phyloP scores from a whole-genome alignment of 2,113 vertebrate genomes.

The Bothrops jararaca region DNA sequence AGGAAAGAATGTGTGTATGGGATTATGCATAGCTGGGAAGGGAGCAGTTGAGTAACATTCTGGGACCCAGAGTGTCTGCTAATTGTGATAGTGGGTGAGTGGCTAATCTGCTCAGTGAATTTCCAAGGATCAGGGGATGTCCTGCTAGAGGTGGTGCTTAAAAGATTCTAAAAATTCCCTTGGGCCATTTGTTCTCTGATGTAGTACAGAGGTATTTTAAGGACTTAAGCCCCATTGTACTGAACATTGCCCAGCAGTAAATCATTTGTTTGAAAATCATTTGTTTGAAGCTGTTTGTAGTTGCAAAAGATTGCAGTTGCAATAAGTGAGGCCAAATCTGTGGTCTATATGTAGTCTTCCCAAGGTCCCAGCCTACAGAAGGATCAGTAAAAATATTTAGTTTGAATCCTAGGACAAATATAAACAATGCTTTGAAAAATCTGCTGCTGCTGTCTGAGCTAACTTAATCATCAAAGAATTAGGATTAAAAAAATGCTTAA shows the following conservation, averaged over 20 bases:
- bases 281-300: not conserved
- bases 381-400: not conserved
- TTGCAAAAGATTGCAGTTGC: not conserved
- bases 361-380: not conserved
- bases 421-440: not conserved
- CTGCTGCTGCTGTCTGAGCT: not conserved
- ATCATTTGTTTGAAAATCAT: not conserved
- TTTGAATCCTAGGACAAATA: slow-evolving; percentile 14
- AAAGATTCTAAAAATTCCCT: slow-evolving; percentile 20
- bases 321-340: not conserved
- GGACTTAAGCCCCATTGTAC: not conserved
- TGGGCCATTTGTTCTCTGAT: not conserved
- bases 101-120: slow-evolving; percentile 16
- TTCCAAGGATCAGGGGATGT: not conserved
- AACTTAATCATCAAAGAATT: slow-evolving; percentile 1
- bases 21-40: not conserved
- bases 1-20: not conserved
- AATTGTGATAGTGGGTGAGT: slow-evolving; percentile 4
- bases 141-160: not conserved
- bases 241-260: not conserved
- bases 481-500: not conserved
- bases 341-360: not conserved
- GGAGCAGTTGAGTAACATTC: not conserved
- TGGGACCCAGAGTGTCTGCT: not conserved
- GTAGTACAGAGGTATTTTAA: not conserved